Percentiles rank a stretch among this genome's conserved stretches.
These are phyloP conservation scores for Gymnobelideus leadbeateri DNA, from an alignment of 2,113 vertebrate species.

Conservation along the genomic window DNA sequence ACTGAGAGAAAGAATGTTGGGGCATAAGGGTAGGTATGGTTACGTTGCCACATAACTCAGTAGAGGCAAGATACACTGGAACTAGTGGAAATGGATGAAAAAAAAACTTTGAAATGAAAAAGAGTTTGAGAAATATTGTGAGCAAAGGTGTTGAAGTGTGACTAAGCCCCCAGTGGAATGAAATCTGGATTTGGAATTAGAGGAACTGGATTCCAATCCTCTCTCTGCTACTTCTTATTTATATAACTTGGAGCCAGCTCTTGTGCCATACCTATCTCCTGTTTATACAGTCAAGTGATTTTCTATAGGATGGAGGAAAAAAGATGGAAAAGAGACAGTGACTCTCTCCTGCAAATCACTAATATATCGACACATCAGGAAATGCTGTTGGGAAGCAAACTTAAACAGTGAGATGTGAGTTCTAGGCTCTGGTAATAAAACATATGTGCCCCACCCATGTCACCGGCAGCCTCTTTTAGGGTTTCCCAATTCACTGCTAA, in stretches of 20 bases:
- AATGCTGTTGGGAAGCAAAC: neutral
- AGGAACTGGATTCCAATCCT: neutral
- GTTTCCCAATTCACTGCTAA: neutral
- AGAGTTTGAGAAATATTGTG: neutral
- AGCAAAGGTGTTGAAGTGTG: neutral
- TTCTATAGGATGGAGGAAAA: neutral
- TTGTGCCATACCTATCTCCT: neutral
- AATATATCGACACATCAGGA: neutral
- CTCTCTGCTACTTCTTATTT: neutral
- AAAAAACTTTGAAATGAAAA: neutral
- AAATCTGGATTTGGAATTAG: neutral
- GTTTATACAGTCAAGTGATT: neutral
- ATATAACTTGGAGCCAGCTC: neutral
- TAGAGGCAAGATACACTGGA: neutral
- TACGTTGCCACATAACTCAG: neutral
- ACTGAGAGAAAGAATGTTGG: neutral
- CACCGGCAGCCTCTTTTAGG: neutral
- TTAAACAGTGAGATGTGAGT: neutral
- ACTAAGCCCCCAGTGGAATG: neutral
- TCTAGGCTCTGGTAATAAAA: neutral
- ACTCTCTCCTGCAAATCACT: neutral
- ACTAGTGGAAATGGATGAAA: neutral
- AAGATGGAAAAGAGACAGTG: neutral
- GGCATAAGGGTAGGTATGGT: neutral
- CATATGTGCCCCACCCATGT: neutral